Evolutionary conservation across 2,113 vertebrate genomes (phyloP).

Genomic region (Burhinus bistriatus): DNA sequence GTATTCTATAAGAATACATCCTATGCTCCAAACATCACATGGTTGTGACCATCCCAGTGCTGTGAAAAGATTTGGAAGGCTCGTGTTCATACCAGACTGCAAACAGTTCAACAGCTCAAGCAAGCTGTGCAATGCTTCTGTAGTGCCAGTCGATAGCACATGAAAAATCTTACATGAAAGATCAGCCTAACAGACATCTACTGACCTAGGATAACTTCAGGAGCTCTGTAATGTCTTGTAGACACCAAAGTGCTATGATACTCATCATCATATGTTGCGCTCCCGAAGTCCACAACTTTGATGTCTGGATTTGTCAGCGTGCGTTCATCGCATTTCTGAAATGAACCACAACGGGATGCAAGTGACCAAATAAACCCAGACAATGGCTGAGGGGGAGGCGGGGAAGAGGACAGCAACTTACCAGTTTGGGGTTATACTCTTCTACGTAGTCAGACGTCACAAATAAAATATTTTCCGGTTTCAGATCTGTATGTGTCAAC

Average conservation of each 20-base stretch:
- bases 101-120: background rate
- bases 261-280: conserved; percentile 84
- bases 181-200: background rate
- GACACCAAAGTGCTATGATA: conserved; percentile 85
- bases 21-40: conserved; percentile 88
- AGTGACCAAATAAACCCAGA: background rate
- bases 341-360: background rate
- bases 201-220: conserved; percentile 87
- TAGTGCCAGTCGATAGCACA: rapidly evolving
- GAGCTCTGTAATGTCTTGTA: conserved; percentile 86
- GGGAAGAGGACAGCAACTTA: conserved; percentile 20
- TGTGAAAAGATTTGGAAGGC: conserved; percentile 25
- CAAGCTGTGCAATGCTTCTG: rapidly evolving
- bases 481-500: conserved; percentile 90
- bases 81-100: background rate
- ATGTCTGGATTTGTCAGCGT: conserved; percentile 81
- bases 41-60: conserved; percentile 87
- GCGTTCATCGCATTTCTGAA: conserved; percentile 84
- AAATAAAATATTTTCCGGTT: conserved; percentile 92
- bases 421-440: conserved; percentile 81
- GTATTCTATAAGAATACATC: conserved; percentile 87
- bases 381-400: too few relatives aligned
- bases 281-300: conserved; percentile 87
- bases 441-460: conserved; percentile 82
- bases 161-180: rapidly evolving